Evolutionary conservation across 2,797 vertebrate species (phyloP), one percentile per base, ranked within the genome.

Genomic region (Allobates femoralis): DNA sequence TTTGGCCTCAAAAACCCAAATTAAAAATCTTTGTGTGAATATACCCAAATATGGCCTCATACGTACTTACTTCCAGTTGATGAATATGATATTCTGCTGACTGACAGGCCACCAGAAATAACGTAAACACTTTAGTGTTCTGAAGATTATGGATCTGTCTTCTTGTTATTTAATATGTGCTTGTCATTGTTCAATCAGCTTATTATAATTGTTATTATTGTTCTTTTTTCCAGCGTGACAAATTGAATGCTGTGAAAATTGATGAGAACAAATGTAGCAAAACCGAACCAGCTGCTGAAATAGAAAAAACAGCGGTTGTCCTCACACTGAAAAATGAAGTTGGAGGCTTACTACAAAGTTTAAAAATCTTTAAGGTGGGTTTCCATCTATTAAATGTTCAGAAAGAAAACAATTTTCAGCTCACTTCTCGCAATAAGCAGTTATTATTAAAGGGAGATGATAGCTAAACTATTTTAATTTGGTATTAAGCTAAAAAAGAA

Each of bases 251-350:
- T 91, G 94, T 95, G 90, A 97, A 96, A 89, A 97, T 95, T 3
- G 97, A 98, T 88, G 96, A 95, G 69, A 94, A 93, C 89, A 94
- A 93, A 87, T 93, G 92, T 19, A 88, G 90, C 62, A 93, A 91
- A 87, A 89, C 86, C 28, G 92, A 94, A 14, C 90, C 93, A 56
- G 71, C 87, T 62, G 41, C 90, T 1, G 97, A 97, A 89, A 91
- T 92, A 11, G 96, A 95, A 91, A 96, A 95, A 93, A 97, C 96
- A 0, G 97, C 97, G 0, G 96, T 99, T 76, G 94, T 99, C 21
- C 98, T 99, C 91, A 97, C 98, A 55, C 90, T 99, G 93, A 99
- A 97, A 94, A 99, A 99, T 2, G 97, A 99, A 93, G 96, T 99
- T 28, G 98, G 98, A 19, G 97, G 96, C 88, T 89, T 99, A 92